Evolutionary conservation across 2,113 vertebrate genomes (phyloP).

Genomic region (Tonatia bakeri): DNA sequence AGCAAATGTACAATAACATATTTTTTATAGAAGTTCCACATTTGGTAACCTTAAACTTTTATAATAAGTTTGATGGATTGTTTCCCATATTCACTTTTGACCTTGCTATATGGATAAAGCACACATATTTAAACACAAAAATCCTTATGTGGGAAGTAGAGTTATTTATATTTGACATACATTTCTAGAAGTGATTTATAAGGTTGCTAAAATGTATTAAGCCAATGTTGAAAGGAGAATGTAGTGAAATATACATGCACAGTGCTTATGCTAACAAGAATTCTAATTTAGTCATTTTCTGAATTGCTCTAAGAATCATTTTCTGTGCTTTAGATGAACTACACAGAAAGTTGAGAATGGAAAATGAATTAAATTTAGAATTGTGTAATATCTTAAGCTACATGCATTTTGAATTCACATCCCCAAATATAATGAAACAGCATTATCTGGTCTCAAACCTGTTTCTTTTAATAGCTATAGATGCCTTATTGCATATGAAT

Average conservation of each 20-base stretch:
- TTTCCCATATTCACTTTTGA: conserved; percentile 42
- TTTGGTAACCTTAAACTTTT: conserved; percentile 54
- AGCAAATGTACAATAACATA: neutral
- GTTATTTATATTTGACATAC: conserved; percentile 66
- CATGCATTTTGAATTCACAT: neutral
- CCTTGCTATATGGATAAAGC: conserved; percentile 54
- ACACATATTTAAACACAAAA: conserved; percentile 57
- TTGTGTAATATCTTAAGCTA: neutral
- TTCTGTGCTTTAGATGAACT: conserved; percentile 21
- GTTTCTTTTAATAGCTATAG: neutral
- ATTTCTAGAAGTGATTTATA: conserved; percentile 61
- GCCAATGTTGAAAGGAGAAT: conserved; percentile 17
- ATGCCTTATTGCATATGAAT: neutral
- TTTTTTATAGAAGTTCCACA: conserved; percentile 49
- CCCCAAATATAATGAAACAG: neutral
- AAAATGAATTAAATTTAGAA: conserved; percentile 36
- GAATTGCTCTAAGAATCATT: conserved; percentile 32
- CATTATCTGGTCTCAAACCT: neutral
- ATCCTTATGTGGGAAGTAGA: conserved; percentile 38
- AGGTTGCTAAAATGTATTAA: conserved; percentile 47
- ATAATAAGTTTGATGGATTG: conserved; percentile 46
- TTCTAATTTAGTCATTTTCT: conserved; percentile 42
- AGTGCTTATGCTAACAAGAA: conserved; percentile 12
- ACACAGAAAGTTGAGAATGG: neutral
- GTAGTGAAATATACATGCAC: neutral